Conservation (phyloP, 1,140 invertebrate species). For the Drosophila pandora region DNA sequence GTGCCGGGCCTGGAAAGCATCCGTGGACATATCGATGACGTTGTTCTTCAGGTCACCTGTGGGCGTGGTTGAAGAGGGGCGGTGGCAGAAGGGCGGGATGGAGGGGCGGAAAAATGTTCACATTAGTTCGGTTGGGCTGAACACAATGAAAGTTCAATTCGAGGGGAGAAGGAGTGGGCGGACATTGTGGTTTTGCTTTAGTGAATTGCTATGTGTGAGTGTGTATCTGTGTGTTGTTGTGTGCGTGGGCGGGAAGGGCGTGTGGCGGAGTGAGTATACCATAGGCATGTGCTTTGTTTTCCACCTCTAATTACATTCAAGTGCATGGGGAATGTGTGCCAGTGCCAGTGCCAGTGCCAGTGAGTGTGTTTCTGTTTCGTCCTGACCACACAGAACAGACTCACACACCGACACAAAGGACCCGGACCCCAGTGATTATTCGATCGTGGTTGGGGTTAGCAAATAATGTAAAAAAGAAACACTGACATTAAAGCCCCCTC, state of each 20-base stretch:
- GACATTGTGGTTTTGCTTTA: slow-evolving; percentile 33
- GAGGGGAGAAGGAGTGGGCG: slow-evolving; percentile 9
- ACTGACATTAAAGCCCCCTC: slow-evolving; percentile 47
- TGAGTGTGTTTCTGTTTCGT: slow-evolving; percentile 2
- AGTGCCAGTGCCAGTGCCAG: slow-evolving; percentile 17
- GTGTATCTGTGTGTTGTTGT: slow-evolving; percentile 13
- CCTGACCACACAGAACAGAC: slow-evolving; percentile 51
- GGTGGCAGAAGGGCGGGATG: background rate
- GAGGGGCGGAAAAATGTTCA: slow-evolving; percentile 31
- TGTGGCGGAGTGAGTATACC: slow-evolving; percentile 27
- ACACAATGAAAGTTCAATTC: slow-evolving; percentile 36
- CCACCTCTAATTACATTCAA: slow-evolving; percentile 62
- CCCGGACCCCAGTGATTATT: slow-evolving; percentile 23
- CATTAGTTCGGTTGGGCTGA: slow-evolving; percentile 43
- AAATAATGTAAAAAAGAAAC: slow-evolving; percentile 61
- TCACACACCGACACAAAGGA: slow-evolving; percentile 7
- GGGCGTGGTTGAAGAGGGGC: slow-evolving; percentile 19
- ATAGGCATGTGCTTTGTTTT: slow-evolving; percentile 58
- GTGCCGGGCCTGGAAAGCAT: slow-evolving; percentile 84
- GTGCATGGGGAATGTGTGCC: slow-evolving; percentile 9
- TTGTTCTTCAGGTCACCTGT: slow-evolving; percentile 83
- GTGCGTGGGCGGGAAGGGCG: slow-evolving; percentile 4
- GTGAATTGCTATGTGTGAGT: slow-evolving; percentile 5
- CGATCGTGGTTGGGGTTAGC: slow-evolving; percentile 35
- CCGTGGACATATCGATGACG: slow-evolving; percentile 81